phyloP scores from a whole-genome alignment of 1,140 invertebrate genomes.

The Bradysia coprophila region DNA sequence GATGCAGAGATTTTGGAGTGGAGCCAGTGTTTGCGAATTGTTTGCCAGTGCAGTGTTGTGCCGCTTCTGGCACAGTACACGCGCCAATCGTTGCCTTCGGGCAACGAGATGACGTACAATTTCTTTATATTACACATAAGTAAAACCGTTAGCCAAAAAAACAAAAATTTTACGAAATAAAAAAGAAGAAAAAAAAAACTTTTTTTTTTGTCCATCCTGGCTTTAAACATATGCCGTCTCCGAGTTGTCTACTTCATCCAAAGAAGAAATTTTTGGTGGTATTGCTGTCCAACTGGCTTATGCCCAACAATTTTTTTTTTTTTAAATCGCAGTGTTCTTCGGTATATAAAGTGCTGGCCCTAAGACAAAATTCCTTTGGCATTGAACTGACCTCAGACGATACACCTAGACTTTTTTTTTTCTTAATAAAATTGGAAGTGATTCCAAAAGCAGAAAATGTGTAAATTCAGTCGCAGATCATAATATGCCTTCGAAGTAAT shows the following conservation, averaged over 20 bases:
- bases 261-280: background rate
- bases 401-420: background rate
- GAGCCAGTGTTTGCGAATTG: constrained; percentile 4
- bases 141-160: background rate
- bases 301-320: background rate
- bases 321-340: background rate
- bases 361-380: constrained; percentile 1
- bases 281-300: background rate
- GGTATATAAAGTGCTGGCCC: background rate
- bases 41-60: constrained; percentile 2
- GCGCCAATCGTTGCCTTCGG: background rate
- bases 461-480: too few species aligned
- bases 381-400: background rate
- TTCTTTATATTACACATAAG: background rate
- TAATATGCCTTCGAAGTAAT: too few species aligned
- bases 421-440: too few species aligned
- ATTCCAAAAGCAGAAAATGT: too few species aligned
- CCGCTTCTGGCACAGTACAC: constrained; percentile 4
- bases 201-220: background rate
- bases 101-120: background rate
- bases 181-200: background rate
- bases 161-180: too few species aligned
- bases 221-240: background rate
- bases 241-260: background rate
- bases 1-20: constrained; percentile 4